Conservation (phyloP, 2,888 invertebrate genomes). For the Drosophila percnosoma region DNA sequence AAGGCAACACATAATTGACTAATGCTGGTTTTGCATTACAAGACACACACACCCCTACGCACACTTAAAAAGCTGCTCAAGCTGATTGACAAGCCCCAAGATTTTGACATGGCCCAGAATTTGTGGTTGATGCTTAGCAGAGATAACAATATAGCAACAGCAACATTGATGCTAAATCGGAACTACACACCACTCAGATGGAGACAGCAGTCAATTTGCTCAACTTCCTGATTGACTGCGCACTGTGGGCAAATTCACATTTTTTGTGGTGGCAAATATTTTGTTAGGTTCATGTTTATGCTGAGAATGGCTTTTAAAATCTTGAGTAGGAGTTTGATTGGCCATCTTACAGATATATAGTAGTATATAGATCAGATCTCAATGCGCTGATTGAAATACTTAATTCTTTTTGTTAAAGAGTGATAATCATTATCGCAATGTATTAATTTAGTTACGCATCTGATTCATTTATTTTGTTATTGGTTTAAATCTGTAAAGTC, state of each 20-base stretch:
- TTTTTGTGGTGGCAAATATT: background rate
- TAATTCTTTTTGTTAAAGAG: background rate
- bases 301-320: background rate
- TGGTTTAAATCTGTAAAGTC: background rate
- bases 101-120: constrained; percentile 48
- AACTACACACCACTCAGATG: constrained; percentile 23
- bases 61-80: constrained; percentile 27
- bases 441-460: background rate
- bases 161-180: constrained; percentile 46
- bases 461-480: background rate
- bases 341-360: background rate
- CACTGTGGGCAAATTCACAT: background rate
- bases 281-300: background rate
- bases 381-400: background rate
- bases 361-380: too few species aligned
- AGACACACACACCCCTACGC: constrained; percentile 23
- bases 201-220: constrained; percentile 48
- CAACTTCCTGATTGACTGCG: constrained; percentile 37
- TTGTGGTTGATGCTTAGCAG: constrained; percentile 35
- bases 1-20: constrained; percentile 54
- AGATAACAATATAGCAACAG: constrained; percentile 32
- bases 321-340: background rate
- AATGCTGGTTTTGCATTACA: constrained; percentile 59
- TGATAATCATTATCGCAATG: background rate
- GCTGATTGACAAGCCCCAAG: constrained; percentile 55